Conservation (phyloP, 2,888 invertebrate genomes). For the Lysandra bellargus region DNA sequence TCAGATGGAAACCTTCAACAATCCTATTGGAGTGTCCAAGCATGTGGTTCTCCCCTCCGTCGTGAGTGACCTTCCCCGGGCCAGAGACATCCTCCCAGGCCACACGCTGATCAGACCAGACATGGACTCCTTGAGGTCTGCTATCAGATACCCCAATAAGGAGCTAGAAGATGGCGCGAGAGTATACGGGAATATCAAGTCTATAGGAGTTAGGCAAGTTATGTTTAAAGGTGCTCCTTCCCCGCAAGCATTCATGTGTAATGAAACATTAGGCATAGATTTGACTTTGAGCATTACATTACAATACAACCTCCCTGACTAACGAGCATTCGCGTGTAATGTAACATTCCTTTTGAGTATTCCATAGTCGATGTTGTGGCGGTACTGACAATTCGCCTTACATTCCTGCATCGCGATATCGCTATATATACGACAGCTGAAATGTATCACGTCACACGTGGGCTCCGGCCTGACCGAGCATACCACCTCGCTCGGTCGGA, state of each 20-base stretch:
- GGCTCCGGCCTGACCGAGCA: too few relatives aligned
- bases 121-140: constrained; percentile 67
- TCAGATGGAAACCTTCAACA: constrained; percentile 52
- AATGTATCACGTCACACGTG: too few relatives aligned
- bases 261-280: neutral
- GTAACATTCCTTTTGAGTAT: too few relatives aligned
- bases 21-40: constrained; percentile 42
- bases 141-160: constrained; percentile 66
- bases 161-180: constrained; percentile 59
- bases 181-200: constrained; percentile 61
- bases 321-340: too few relatives aligned
- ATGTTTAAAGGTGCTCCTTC: neutral
- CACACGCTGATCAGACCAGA: constrained; percentile 66
- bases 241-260: too few relatives aligned
- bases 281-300: too few relatives aligned
- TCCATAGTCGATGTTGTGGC: too few relatives aligned
- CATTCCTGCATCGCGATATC: too few relatives aligned
- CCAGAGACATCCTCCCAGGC: constrained; percentile 64
- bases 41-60: constrained; percentile 55
- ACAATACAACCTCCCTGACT: too few relatives aligned
- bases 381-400: too few relatives aligned
- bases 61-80: constrained; percentile 60
- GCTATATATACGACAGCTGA: too few relatives aligned
- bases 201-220: constrained; percentile 57
- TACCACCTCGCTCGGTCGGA: too few relatives aligned